phyloP scores from a whole-genome alignment of 2,797 vertebrate genomes.

The Myotis pilosus region DNA sequence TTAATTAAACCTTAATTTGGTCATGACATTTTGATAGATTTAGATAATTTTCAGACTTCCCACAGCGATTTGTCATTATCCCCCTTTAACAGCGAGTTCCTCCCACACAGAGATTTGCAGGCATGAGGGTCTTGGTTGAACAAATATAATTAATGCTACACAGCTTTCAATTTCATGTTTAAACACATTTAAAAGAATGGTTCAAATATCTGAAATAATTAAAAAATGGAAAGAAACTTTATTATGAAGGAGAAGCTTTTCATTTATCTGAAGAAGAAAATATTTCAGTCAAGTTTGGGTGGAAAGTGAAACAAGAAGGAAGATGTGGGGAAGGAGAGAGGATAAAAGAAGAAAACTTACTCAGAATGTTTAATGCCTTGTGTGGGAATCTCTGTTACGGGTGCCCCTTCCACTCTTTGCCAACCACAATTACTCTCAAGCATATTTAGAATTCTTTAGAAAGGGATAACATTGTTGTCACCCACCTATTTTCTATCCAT shows the following conservation, averaged over 20 bases:
- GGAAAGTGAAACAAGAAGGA: not conserved
- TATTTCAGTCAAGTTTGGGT: not conserved
- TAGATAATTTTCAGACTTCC: constrained; percentile 47
- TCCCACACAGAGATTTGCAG: constrained; percentile 62
- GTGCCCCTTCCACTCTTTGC: not conserved
- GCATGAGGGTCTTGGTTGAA: constrained; percentile 11
- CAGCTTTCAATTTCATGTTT: constrained; percentile 37
- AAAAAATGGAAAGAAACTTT: not conserved
- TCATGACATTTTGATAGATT: constrained; percentile 67
- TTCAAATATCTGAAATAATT: constrained; percentile 54
- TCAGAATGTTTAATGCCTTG: not conserved
- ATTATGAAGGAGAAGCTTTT: not conserved
- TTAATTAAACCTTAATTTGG: constrained; percentile 67
- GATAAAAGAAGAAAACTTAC: not conserved
- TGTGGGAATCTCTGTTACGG: not conserved
- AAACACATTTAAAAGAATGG: constrained; percentile 47
- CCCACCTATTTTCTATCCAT: not conserved
- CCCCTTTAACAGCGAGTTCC: constrained; percentile 56
- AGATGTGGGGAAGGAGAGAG: not conserved
- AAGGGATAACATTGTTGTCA: not conserved
- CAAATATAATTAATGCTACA: constrained; percentile 49
- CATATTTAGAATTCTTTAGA: not conserved
- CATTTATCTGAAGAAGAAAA: not conserved
- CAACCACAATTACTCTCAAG: not conserved
- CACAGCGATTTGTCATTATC: constrained; percentile 48